Conservation (phyloP, 2,888 invertebrate species). For the Choristoneura rosaceana region DNA sequence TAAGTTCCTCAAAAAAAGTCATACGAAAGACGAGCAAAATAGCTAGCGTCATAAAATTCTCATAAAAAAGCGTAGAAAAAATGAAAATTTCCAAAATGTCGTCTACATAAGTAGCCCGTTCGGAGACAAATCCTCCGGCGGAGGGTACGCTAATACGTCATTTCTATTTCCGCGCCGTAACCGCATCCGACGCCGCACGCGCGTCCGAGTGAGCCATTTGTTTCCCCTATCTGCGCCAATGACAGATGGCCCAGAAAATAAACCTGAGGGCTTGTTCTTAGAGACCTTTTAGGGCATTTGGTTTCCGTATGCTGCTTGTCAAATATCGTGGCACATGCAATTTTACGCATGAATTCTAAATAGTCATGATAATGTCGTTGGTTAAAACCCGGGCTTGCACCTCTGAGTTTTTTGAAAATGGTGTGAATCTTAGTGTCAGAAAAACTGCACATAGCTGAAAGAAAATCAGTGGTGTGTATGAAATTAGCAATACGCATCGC, state of each 20-base stretch:
- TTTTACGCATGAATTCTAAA: no score
- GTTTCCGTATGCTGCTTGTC: no score
- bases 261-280: not conserved
- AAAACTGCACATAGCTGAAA: no score
- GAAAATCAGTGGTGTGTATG: no score
- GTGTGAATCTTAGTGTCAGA: no score
- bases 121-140: not conserved
- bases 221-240: conserved; percentile 10
- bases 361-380: no score
- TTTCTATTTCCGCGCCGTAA: conserved; percentile 18
- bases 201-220: conserved; percentile 22
- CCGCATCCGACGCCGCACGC: conserved; percentile 8
- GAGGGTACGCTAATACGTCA: conserved; percentile 22
- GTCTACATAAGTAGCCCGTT: not conserved
- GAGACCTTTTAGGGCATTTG: not conserved
- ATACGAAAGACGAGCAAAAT: not conserved
- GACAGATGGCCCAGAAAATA: conserved; percentile 15
- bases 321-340: no score
- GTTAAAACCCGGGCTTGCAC: no score
- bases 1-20: not conserved
- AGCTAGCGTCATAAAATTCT: not conserved
- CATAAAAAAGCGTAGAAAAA: not conserved
- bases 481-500: no score
- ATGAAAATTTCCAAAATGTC: conserved; percentile 3
- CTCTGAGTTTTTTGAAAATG: no score